Base-by-base conservation (phyloP, 1,140 invertebrate species). In the Lethocerus indicus region DNA sequence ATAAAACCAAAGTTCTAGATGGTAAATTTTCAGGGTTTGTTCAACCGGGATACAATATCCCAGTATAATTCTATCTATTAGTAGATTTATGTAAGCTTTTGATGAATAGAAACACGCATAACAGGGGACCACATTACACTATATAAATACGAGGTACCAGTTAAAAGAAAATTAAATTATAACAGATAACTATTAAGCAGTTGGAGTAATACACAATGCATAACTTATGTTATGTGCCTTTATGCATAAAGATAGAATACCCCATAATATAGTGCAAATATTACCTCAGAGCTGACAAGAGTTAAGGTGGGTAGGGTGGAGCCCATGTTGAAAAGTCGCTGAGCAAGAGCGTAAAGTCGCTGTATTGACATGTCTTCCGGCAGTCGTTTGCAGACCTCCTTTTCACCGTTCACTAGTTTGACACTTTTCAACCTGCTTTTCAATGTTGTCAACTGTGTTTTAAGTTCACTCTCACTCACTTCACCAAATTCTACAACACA, bases 341-440 rank as follows among this genome's bases (percentile, higher is more conserved):
- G 76, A 2, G 74, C 71, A 49, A 89, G 63, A 57, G 76, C 75
- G 54, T 78, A 76, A 42, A 93, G 65, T 66, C 88, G 87, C 61
- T 87, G 81, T 27, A 92, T 77, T 21, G 76, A 74, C 75, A 91
- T 88, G 47, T 80, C 78, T 3, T 73, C 75, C 47, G 82, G 70
- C 57, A 87, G 66, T 63, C 80, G 81, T 60, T 83, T 84, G 50
- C 72, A 74, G 49, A 79, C 52, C 57, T 70, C 66, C 58, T 77
- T 70, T 44, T 71, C 61, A 13, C 62, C 65, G 57, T 63, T 66
- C 12, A 64, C 44, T 37, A 86, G 68, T 46, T 70, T 71, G 20
- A 85, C 65, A 59, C 69, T 71, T 59, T 86, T 70, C 1, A 87
- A 67, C 47, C 75, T 75, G 23, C 77, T 80, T 53, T 81, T 78